A percentile compares a stretch with the other conserved stretches of the same genome.
Conservation (phyloP, 2,797 vertebrate genomes). For the Myotis planiceps region DNA sequence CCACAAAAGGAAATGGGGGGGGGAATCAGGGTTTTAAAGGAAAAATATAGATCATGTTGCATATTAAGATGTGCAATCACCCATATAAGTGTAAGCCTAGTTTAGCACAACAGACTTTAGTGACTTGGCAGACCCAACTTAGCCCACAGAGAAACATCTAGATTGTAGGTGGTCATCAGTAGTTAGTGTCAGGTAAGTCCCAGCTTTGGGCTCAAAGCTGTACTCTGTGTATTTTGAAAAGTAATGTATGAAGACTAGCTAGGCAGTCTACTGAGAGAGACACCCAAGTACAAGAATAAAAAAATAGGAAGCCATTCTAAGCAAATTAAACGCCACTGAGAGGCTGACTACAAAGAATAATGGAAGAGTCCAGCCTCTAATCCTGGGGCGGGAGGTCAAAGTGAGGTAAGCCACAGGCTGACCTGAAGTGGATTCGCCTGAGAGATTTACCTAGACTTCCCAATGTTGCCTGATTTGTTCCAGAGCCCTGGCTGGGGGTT, state of each 20-base stretch:
- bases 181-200: not conserved
- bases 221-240: not conserved
- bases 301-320: constrained; percentile 4
- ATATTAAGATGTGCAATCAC: not conserved
- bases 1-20: not conserved
- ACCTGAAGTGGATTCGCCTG: constrained; percentile 16
- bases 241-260: not conserved
- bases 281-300: not conserved
- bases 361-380: not conserved
- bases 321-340: not conserved
- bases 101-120: not conserved
- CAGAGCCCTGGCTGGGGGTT: not conserved
- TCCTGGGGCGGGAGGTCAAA: not conserved
- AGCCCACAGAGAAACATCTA: not conserved
- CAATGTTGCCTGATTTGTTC: constrained; percentile 26
- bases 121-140: not conserved
- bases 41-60: not conserved
- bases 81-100: not conserved
- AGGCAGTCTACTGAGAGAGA: not conserved
- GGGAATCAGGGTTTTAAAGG: not conserved
- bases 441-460: constrained; percentile 22
- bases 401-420: not conserved
- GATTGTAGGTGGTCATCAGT: not conserved
- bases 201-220: not conserved
- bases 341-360: not conserved